phyloP scores from a whole-genome alignment of 2,113 vertebrate genomes.

The Tychaedon coryphoeus region DNA sequence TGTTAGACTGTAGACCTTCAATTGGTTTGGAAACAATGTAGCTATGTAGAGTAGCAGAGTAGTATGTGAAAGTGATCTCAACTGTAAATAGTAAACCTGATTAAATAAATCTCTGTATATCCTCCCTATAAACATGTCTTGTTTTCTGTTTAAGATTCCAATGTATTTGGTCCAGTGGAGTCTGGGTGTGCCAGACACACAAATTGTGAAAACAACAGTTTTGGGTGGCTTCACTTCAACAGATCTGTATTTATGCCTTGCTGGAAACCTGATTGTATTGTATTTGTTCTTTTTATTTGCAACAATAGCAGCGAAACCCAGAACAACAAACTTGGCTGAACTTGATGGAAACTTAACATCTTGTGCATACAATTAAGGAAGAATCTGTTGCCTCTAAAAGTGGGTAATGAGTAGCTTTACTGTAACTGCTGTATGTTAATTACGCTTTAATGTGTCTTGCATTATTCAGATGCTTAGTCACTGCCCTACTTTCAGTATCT shows the following conservation, averaged over 20 bases:
- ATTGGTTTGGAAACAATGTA: conserved; percentile 74
- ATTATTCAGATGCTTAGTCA: neutral
- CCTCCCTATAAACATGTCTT: conserved; percentile 58
- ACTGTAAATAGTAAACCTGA: conserved; percentile 85
- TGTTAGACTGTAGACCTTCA: conserved; percentile 71
- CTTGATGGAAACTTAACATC: neutral
- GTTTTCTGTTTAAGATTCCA: neutral
- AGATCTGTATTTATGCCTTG: neutral
- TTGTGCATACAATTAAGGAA: neutral
- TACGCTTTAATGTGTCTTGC: neutral
- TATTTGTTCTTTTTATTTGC: neutral
- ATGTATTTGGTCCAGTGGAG: neutral
- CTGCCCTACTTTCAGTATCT: neutral
- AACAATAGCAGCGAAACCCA: neutral
- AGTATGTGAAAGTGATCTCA: conserved; percentile 78
- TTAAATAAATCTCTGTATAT: conserved; percentile 82
- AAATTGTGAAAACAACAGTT: neutral
- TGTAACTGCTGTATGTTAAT: neutral
- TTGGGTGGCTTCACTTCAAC: neutral
- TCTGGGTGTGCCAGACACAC: neutral
- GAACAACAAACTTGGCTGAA: neutral
- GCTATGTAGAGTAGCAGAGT: conserved; percentile 72
- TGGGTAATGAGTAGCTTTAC: neutral
- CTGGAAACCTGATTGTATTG: neutral
- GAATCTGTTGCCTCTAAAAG: neutral